phyloP scores from a whole-genome alignment of 2,888 invertebrate genomes.

The Sminthurides aquaticus region DNA sequence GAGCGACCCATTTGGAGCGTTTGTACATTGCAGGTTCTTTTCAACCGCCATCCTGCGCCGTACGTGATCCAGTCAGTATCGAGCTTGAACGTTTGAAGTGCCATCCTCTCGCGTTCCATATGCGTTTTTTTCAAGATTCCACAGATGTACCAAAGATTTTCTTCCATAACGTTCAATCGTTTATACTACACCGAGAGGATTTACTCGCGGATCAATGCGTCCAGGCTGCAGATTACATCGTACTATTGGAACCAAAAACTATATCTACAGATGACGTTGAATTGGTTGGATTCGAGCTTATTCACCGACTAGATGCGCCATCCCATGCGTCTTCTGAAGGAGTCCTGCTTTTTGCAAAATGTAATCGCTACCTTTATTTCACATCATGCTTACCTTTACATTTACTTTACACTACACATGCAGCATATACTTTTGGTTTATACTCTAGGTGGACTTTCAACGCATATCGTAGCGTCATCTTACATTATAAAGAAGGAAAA shows the following conservation, averaged over 20 bases:
- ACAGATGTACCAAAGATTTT: conserved; percentile 2
- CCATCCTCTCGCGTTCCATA: conserved; percentile 2
- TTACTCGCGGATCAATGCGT: conserved; percentile 9
- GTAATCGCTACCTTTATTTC: too few relatives aligned
- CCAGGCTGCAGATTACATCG: not conserved
- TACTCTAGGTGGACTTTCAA: too few relatives aligned
- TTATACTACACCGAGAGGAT: conserved; percentile 9
- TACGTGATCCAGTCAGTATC: conserved; percentile 9
- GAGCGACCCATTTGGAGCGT: conserved; percentile 20
- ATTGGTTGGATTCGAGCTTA: too few relatives aligned
- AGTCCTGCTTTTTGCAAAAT: too few relatives aligned
- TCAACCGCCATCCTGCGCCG: not conserved
- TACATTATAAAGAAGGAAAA: too few relatives aligned
- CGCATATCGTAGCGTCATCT: too few relatives aligned
- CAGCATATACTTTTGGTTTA: too few relatives aligned
- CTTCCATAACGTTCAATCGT: conserved; percentile 25
- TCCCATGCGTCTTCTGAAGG: too few relatives aligned
- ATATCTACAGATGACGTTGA: too few relatives aligned
- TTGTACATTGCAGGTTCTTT: conserved; percentile 25
- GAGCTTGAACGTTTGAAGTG: conserved; percentile 16
- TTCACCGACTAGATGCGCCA: too few relatives aligned
- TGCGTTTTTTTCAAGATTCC: conserved; percentile 25
- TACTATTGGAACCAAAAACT: conserved; percentile 13
- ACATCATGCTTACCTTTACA: too few relatives aligned
- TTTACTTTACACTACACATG: too few relatives aligned